Conservation (phyloP, 2,888 invertebrate species). For the Reticulitermes lucifugus region DNA sequence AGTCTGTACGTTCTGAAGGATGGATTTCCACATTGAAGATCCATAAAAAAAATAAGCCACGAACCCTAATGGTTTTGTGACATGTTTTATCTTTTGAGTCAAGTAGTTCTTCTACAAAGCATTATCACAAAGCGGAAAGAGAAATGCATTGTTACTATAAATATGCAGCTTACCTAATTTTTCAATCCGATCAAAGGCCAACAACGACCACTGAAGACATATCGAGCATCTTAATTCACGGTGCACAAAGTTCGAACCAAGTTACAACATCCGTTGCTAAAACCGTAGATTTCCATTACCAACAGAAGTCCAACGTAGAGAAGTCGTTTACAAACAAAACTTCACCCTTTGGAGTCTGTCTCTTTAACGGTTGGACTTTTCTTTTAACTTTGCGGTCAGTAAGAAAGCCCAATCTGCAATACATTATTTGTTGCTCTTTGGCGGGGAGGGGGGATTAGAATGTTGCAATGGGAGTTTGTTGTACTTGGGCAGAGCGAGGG, state of each 20-base stretch:
- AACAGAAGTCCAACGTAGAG: not conserved
- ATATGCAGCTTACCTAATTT: too few species aligned
- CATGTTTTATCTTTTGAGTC: too few species aligned
- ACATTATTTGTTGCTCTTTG: not conserved
- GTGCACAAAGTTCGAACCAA: not conserved
- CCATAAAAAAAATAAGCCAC: too few species aligned
- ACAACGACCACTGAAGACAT: not conserved
- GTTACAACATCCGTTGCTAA: not conserved
- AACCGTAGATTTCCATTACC: not conserved
- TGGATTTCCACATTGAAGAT: too few species aligned
- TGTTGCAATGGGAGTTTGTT: constrained; percentile 5
- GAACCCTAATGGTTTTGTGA: too few species aligned
- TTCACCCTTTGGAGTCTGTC: not conserved
- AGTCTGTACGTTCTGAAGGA: too few species aligned
- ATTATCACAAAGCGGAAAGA: too few species aligned
- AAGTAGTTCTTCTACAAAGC: too few species aligned
- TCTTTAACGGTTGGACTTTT: not conserved
- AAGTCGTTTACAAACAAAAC: constrained; percentile 1
- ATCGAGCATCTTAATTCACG: not conserved
- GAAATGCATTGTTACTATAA: too few species aligned
- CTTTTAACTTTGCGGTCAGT: constrained; percentile 2
- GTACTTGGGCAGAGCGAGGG: not conserved
- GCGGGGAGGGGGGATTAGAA: not conserved
- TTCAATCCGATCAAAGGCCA: not conserved
- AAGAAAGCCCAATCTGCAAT: not conserved